Percentiles rank a stretch among this genome's conserved stretches.
phyloP scores from a whole-genome alignment of 2,888 invertebrate genomes.

The Theretra japonica region DNA sequence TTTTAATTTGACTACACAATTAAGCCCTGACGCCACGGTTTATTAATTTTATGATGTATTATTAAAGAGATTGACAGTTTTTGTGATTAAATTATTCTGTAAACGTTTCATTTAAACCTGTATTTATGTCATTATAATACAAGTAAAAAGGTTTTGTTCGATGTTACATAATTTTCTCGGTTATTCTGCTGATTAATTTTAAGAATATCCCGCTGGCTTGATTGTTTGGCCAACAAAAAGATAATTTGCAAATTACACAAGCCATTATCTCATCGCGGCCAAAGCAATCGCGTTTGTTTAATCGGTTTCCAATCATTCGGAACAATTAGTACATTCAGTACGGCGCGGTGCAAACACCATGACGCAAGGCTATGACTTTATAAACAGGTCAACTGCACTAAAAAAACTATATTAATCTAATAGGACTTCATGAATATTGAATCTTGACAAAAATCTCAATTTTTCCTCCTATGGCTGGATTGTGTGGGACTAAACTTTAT shows the following conservation, averaged over 20 bases:
- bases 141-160: constrained; percentile 7
- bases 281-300: constrained; percentile 20
- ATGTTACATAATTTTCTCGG: background rate
- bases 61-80: background rate
- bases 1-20: too few species aligned
- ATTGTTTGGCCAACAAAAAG: constrained; percentile 16
- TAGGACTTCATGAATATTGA: too few species aligned
- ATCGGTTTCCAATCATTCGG: constrained; percentile 10
- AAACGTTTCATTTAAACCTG: too few species aligned
- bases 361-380: background rate
- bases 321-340: constrained; percentile 7
- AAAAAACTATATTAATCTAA: too few species aligned
- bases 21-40: too few species aligned
- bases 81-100: too few species aligned
- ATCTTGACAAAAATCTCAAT: too few species aligned
- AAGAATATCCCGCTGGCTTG: background rate
- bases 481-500: too few species aligned
- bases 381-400: too few species aligned
- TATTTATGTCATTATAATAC: background rate
- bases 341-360: background rate
- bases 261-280: constrained; percentile 17
- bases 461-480: too few species aligned
- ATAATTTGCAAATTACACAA: constrained; percentile 17
- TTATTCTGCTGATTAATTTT: constrained; percentile 10
- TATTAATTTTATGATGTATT: background rate